phyloP scores from a whole-genome alignment of 2,797 vertebrate species.

The Perodicticus potto region DNA sequence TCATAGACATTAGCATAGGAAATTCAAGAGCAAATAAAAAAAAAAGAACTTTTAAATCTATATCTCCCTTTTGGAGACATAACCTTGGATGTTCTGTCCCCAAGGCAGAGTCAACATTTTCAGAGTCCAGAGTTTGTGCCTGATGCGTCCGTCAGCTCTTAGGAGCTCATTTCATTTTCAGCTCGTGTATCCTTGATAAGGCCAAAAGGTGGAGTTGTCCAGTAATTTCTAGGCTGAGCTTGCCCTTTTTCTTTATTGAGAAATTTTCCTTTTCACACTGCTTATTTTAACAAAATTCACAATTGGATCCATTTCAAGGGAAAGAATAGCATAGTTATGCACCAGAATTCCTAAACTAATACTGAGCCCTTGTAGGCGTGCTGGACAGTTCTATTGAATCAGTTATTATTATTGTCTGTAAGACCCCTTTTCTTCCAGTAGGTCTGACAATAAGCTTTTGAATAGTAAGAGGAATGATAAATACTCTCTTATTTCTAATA shows the following conservation, averaged over 20 bases:
- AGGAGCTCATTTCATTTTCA: constrained; percentile 27
- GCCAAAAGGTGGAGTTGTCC: constrained; percentile 27
- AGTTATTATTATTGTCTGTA: neutral
- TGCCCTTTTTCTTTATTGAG: neutral
- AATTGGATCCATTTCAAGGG: constrained; percentile 14
- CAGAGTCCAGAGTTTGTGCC: neutral
- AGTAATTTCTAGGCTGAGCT: constrained; percentile 50
- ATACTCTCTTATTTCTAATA: neutral
- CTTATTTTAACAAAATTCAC: constrained; percentile 44
- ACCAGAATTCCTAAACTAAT: neutral
- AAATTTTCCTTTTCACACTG: neutral
- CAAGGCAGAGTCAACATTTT: neutral
- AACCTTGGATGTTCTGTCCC: constrained; percentile 11
- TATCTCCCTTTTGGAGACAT: neutral
- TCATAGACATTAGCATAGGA: neutral
- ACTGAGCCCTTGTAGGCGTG: neutral
- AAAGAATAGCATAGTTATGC: neutral
- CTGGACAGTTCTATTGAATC: neutral
- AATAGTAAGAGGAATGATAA: constrained; percentile 44
- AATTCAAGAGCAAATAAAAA: neutral
- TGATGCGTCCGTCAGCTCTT: neutral
- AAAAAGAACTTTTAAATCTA: neutral
- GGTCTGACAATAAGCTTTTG: constrained; percentile 49
- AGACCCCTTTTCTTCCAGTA: neutral
- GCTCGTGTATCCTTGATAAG: constrained; percentile 28